Evolutionary conservation across 2,888 invertebrate species (phyloP).

Genomic region (Drosophila histrio): DNA sequence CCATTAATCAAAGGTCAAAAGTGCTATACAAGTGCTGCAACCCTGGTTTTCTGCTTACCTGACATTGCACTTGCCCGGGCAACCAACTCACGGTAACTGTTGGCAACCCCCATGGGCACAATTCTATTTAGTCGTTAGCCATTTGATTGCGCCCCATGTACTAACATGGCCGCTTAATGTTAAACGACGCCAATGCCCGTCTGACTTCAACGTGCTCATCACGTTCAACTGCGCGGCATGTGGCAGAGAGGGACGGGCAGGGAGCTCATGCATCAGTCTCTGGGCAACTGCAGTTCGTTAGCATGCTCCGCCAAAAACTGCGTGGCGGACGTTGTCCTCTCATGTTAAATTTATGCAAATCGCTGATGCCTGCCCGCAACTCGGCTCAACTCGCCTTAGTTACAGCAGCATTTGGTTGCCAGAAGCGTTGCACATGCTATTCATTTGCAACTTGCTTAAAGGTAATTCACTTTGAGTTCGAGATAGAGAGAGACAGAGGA

Average conservation of each 20-base stretch:
- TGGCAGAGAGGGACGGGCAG: background rate
- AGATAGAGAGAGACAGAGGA: background rate
- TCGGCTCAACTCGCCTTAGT: background rate
- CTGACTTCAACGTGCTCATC: slow-evolving; percentile 65
- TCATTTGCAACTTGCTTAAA: slow-evolving; percentile 61
- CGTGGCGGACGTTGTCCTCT: slow-evolving; percentile 53
- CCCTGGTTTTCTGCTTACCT: slow-evolving; percentile 9
- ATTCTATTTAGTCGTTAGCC: slow-evolving; percentile 76
- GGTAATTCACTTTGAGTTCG: slow-evolving; percentile 59
- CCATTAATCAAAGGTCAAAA: slow-evolving; percentile 7
- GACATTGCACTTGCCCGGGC: slow-evolving; percentile 19
- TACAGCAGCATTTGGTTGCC: slow-evolving; percentile 22
- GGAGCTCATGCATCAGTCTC: no score
- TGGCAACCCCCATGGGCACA: slow-evolving; percentile 35
- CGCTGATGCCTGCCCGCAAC: slow-evolving; percentile 51
- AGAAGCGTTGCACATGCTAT: slow-evolving; percentile 39
- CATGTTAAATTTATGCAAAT: slow-evolving; percentile 76
- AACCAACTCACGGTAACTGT: background rate
- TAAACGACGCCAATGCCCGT: slow-evolving; percentile 68
- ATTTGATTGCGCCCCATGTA: slow-evolving; percentile 72
- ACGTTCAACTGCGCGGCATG: slow-evolving; percentile 30
- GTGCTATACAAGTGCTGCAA: background rate
- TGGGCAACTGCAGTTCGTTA: slow-evolving; percentile 67
- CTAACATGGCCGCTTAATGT: slow-evolving; percentile 75
- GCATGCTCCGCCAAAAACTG: slow-evolving; percentile 58